Percentiles rank a stretch among this genome's conserved stretches.
Evolutionary conservation across 2,888 invertebrate genomes (phyloP).

Genomic region (Drosophila robusta): DNA sequence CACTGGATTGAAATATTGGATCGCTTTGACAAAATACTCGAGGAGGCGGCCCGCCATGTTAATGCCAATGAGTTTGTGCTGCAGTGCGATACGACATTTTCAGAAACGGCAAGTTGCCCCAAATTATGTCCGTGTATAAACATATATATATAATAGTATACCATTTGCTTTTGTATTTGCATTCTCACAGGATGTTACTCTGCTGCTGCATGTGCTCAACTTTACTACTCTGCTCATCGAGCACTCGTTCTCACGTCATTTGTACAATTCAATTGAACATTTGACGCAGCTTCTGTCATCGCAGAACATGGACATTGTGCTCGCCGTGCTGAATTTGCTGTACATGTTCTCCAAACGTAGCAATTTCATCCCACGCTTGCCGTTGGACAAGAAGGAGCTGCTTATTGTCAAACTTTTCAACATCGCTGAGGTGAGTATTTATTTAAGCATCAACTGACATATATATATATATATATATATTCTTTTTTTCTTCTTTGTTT

Average conservation of each 20-base stretch:
- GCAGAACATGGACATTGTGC: slow-evolving; percentile 93
- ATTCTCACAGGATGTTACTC: slow-evolving; percentile 87
- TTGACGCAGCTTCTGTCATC: slow-evolving; percentile 91
- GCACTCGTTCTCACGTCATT: slow-evolving; percentile 93
- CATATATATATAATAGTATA: background rate
- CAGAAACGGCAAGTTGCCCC: slow-evolving; percentile 86
- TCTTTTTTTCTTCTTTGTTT: background rate
- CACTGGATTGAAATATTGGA: slow-evolving; percentile 95
- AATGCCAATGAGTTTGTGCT: slow-evolving; percentile 85
- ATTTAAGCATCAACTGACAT: background rate
- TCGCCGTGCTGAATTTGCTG: slow-evolving; percentile 92
- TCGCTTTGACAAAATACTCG: slow-evolving; percentile 90
- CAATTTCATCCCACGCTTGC: slow-evolving; percentile 92
- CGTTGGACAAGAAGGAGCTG: slow-evolving; percentile 89
- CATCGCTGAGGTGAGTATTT: slow-evolving; percentile 89
- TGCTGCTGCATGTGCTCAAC: slow-evolving; percentile 90
- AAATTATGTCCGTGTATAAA: background rate
- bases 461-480: too few species aligned
- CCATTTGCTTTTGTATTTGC: background rate
- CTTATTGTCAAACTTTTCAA: slow-evolving; percentile 90
- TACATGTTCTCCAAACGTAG: slow-evolving; percentile 96
- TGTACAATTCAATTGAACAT: slow-evolving; percentile 95
- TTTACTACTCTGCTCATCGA: slow-evolving; percentile 94
- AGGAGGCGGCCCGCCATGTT: slow-evolving; percentile 88
- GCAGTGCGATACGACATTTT: slow-evolving; percentile 89